These are phyloP conservation scores for Cheilosia scutellata DNA, from an alignment of 2,888 invertebrate genomes.

Conservation along the genomic window DNA sequence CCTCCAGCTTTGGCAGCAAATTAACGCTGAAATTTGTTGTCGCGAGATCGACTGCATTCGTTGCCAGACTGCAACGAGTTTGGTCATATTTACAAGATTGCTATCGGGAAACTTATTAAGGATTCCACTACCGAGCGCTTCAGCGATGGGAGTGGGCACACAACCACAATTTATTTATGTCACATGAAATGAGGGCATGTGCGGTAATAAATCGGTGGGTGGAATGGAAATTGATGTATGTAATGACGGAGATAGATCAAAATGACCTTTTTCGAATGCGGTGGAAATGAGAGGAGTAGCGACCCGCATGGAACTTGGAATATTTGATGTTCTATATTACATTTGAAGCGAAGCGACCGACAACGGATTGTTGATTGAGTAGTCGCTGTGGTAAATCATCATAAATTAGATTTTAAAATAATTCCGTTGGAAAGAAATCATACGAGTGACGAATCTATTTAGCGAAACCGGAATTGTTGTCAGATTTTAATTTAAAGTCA, in stretches of 20 bases:
- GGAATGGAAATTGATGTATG: constrained; percentile 22
- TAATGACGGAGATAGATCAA: constrained; percentile 32
- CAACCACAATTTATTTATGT: constrained; percentile 39
- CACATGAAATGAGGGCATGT: constrained; percentile 56
- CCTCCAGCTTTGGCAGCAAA: constrained; percentile 41
- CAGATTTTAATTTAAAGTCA: too few relatives aligned
- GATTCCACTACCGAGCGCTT: constrained; percentile 14
- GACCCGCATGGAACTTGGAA: constrained; percentile 35
- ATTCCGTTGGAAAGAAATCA: constrained; percentile 6
- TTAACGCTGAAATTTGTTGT: constrained; percentile 61
- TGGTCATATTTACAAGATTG: constrained; percentile 37
- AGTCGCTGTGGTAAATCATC: constrained; percentile 23
- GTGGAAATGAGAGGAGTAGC: neutral
- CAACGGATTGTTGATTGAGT: constrained; percentile 40
- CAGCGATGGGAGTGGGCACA: constrained; percentile 32
- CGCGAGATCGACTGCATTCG: constrained; percentile 1
- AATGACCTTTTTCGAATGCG: constrained; percentile 21
- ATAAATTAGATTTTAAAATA: constrained; percentile 28
- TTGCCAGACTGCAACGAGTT: constrained; percentile 1
- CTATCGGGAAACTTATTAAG: constrained; percentile 47
- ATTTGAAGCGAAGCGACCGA: neutral
- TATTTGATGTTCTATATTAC: constrained; percentile 9
- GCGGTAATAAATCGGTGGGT: constrained; percentile 50
- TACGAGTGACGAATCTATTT: neutral
- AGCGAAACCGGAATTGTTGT: too few relatives aligned